A percentile compares a stretch with the other conserved stretches of the same genome.
Conservation (phyloP, 2,888 invertebrate genomes). For the Tipula vernalis region DNA sequence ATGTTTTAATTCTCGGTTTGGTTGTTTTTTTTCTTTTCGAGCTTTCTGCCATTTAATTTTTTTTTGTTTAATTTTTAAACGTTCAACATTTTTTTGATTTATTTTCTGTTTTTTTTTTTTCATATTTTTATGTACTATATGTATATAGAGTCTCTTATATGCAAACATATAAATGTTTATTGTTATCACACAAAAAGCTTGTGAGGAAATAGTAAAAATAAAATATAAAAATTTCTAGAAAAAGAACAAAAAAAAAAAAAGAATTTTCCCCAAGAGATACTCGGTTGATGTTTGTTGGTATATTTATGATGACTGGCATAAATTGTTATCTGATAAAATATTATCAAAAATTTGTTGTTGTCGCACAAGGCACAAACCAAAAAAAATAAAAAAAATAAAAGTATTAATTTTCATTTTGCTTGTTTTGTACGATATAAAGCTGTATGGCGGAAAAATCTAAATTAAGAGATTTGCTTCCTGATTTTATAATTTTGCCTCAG, state of each 20-base stretch:
- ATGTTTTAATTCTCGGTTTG: neutral
- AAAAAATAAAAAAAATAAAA: neutral
- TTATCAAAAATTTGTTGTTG: neutral
- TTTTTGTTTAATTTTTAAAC: neutral
- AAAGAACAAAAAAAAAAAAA: too few relatives aligned
- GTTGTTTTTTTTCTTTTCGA: neutral
- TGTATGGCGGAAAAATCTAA: neutral
- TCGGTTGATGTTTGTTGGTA: neutral
- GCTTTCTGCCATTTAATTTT: too few relatives aligned
- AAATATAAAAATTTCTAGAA: neutral
- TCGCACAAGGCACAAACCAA: neutral
- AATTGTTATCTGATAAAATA: neutral
- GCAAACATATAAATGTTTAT: neutral
- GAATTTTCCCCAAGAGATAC: neutral
- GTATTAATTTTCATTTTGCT: neutral
- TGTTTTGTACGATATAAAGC: neutral
- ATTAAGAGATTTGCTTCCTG: neutral
- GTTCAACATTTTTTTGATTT: neutral
- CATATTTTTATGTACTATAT: neutral
- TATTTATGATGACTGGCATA: constrained; percentile 4
- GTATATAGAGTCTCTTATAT: neutral
- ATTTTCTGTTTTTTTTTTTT: neutral
- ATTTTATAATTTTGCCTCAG: neutral
- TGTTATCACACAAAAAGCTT: neutral
- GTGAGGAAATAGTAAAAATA: neutral